These are phyloP conservation scores for Phodopus roborovskii DNA, from an alignment of 2,113 vertebrate genomes.

Conservation along the genomic window DNA sequence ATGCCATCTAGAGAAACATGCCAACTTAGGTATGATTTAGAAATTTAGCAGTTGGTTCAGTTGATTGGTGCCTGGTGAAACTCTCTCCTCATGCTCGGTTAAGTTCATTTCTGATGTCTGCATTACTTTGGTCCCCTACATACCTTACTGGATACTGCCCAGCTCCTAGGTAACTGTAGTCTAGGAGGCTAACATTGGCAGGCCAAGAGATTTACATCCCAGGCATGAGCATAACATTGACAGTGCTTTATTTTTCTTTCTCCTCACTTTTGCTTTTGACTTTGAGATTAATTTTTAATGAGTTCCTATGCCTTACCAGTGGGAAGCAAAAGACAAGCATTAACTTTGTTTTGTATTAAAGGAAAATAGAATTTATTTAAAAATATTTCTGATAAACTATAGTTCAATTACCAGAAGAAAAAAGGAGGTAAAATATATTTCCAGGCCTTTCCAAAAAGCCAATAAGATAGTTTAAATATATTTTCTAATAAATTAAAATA, in stretches of 20 bases:
- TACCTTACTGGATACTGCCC: background rate
- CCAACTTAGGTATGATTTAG: background rate
- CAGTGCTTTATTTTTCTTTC: background rate
- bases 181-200: background rate
- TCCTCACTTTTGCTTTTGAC: background rate
- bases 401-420: background rate
- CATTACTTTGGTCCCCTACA: background rate
- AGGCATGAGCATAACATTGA: background rate
- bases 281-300: conserved; percentile 3
- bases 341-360: background rate
- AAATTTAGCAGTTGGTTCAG: background rate
- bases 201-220: background rate
- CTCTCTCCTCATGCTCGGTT: background rate
- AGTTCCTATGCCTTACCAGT: background rate
- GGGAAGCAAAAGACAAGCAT: background rate
- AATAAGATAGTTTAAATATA: background rate
- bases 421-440: background rate
- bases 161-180: background rate
- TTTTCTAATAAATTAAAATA: background rate
- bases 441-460: background rate
- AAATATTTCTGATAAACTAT: conserved; percentile 28
- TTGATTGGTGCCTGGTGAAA: background rate
- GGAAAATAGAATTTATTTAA: conserved; percentile 17
- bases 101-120: background rate
- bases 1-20: background rate